Base-by-base conservation (phyloP, 2,797 vertebrate genomes). In the Tenualosa ilisha region DNA sequence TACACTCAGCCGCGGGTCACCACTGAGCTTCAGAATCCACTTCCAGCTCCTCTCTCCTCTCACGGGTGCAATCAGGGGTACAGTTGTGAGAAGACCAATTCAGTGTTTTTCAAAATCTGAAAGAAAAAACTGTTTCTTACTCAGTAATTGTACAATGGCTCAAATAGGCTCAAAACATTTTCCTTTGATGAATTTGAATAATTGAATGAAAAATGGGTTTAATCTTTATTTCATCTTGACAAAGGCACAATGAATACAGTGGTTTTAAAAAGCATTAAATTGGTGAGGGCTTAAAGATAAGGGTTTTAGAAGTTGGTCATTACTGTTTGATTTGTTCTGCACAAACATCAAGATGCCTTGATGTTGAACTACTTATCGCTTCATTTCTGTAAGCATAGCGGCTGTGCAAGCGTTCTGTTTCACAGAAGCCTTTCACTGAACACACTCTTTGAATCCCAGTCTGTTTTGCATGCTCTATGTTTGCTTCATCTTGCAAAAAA, bases 181-280 rank as follows among this genome's bases (percentile, higher is more conserved):
- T 79, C 26, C 17, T 79, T 79, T 46, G 40, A 79, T 46, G 37
- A 79, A 79, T 79, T 20, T 22, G 37, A 79, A 79, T 79, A 17
- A 79, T 40, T 46, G 40, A 17, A 22, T 79, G 22, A 43, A 43
- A 43, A 79, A 79, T 43, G 72, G 31, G 37, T 46, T 40, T 17
- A 43, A 79, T 46, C 54, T 56, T 43, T 79, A 20, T 46, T 79
- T 79, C 37, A 79, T 79, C 26, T 37, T 40, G 26, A 37, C 65
- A 72, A 72, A 72, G 65, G 15, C 65, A 72, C 65, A 72, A 72
- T 72, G 31, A 72, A 72, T 40, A 72, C 65, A 43, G 72, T 46
- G 72, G 37, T 79, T 56, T 56, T 20, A 79, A 79, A 75, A 75
- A 72, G 26, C 31, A 72, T 15, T 4, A 43, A 46, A 79, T 20